Evolutionary conservation across 2,113 vertebrate species (phyloP).

Genomic region (Dermatemys mawii): DNA sequence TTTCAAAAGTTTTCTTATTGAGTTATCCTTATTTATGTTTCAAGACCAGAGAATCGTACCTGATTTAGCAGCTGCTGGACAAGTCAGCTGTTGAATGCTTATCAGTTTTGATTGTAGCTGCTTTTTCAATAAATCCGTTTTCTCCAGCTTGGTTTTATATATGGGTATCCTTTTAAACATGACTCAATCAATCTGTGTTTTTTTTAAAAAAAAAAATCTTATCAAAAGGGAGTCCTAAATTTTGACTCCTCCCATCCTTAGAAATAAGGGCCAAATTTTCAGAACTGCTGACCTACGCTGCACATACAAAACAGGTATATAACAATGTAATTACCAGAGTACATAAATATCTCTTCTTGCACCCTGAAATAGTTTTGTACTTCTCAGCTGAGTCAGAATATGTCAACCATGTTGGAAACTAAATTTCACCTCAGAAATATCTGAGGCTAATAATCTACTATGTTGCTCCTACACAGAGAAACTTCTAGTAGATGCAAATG

Average conservation of each 20-base stretch:
- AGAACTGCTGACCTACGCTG: background rate
- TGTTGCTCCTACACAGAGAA: background rate
- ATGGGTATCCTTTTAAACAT: conserved; percentile 4
- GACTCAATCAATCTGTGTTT: background rate
- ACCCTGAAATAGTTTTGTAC: background rate
- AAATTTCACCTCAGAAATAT: background rate
- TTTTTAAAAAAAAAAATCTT: conserved; percentile 1
- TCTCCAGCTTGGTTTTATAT: conserved; percentile 32
- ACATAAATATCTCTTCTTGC: background rate
- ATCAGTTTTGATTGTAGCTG: conserved; percentile 7
- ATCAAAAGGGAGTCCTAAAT: background rate
- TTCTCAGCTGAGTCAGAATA: background rate
- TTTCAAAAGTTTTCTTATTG: background rate
- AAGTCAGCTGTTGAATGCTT: conserved; percentile 36
- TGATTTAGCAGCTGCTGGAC: conserved; percentile 36
- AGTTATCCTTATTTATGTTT: conserved; percentile 39
- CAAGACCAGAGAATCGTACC: background rate
- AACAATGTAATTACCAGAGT: background rate
- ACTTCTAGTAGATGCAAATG: background rate
- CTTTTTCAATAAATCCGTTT: conserved; percentile 31
- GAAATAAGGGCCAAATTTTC: background rate
- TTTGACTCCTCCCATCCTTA: background rate
- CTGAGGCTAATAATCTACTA: background rate
- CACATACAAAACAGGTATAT: background rate
- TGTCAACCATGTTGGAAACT: background rate